Evolutionary conservation across 2,797 vertebrate genomes (phyloP), one percentile per base, ranked within the genome.

Genomic region (Trichosurus vulpecula): DNA sequence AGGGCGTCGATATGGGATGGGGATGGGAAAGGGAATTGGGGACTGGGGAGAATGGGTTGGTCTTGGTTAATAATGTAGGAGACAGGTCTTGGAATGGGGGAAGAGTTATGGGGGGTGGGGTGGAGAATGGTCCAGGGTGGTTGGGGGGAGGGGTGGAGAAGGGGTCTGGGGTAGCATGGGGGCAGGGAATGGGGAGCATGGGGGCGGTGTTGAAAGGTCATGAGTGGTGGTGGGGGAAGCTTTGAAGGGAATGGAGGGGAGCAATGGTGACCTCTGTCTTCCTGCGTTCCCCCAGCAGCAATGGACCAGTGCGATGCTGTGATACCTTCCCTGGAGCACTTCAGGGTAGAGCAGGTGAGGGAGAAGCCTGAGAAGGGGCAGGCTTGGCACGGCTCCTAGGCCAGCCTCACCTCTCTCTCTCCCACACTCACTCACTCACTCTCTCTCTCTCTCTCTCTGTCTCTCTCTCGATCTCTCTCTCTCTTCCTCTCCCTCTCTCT

Each of bases 291-390:
- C 66, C 92, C 61, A 95, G 55, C 96, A 96, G 92, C 91, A 1
- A 98, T 97, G 97, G 97, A 97, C 52, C 95, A 97, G 30, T 54
- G 94, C 19, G 92, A 97, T 14, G 52, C 55, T 90, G 96, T 96
- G 91, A 92, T 97, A 30, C 95, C 94, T 52, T 94, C 94, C 1
- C 55, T 98, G 97, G 98, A 98, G 92, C 91, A 96, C 1, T 98
- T 97, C 96, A 93, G 96, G 29, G 93, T 98, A 95, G 96, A 97
- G 47, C 96, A 98, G 98, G 98, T 98, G 96, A 87, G 47, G 27
- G 61, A 52, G 53, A 30, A n/a, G 31, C 29, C 29, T 16, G 90
- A 35, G 90, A 19, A 54, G 90, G 29, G 52, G 29, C 0, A 30
- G 74, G 25, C 22, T 41, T 25, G 74, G 47, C 12, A 6, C 16